These are phyloP conservation scores for Hafferia zeledoni DNA, from an alignment of 2,797 vertebrate species.

Conservation along the genomic window DNA sequence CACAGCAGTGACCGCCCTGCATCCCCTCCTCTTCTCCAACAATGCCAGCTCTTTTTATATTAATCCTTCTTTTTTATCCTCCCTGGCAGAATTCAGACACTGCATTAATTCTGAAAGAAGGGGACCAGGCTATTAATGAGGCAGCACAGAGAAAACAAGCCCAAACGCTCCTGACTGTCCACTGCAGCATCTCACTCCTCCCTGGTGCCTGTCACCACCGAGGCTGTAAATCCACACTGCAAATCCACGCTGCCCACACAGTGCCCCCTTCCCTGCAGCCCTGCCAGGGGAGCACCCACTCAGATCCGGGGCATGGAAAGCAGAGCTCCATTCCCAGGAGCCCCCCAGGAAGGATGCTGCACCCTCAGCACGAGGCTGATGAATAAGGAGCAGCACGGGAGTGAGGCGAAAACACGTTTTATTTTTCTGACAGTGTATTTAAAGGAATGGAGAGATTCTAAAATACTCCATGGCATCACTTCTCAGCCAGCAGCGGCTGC, in stretches of 20 bases:
- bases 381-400: not conserved
- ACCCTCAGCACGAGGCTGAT: not conserved
- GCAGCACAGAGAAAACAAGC: not conserved
- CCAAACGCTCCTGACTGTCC: not conserved
- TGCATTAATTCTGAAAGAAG: not conserved
- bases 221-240: not conserved
- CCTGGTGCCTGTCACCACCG: not conserved
- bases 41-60: not conserved
- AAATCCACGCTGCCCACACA: not conserved
- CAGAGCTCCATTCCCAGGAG: not conserved
- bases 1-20: not conserved
- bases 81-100: not conserved
- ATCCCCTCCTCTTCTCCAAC: not conserved
- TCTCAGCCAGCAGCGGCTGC: conserved; percentile 43
- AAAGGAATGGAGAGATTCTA: conserved; percentile 9
- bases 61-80: not conserved
- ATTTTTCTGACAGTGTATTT: not conserved
- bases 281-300: not conserved
- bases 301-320: not conserved
- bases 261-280: not conserved
- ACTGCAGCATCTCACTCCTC: not conserved
- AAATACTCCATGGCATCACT: conserved; percentile 31
- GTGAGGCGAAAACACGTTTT: not conserved
- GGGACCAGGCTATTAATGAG: not conserved
- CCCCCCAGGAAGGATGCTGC: not conserved